Evolutionary conservation across 1,140 invertebrate species (phyloP), one percentile per base, ranked within the genome.

Genomic region (Thalassaphorura encarpata): DNA sequence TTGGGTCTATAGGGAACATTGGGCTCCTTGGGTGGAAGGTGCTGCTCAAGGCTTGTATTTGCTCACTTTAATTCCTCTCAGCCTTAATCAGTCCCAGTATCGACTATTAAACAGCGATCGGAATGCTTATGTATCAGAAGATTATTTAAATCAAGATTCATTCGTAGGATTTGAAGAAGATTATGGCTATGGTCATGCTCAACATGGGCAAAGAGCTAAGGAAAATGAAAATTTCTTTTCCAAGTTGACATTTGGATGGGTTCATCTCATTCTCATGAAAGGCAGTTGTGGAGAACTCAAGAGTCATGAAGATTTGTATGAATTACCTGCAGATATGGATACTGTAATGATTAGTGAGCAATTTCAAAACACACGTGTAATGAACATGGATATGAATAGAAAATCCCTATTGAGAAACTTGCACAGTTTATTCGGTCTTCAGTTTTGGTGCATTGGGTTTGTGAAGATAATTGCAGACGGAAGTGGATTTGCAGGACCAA

Each of bases 371-470:
- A n/a, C 33, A 11, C 11, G 33, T 36, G 33, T n/a, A 40, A 36
- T 29, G 15, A 55, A 43, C 23, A 18, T 56, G 57, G 13, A 58
- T 50, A 53, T 75, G 75, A 23, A 78, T 78, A 64, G 71, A 26
- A 24, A 79, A 3, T 80, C 82, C 1, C 68, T 96, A 15, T 68
- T 93, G 0, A 76, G 75, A 58, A 80, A 84, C 0, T 70, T 97
- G n/a, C 82, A 92, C 67, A 77, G 74, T 54, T 83, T 83, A 64
- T 97, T 91, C 73, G 91, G 87, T 23, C 68, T 79, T 53, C 82
- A 92, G 68, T 97, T 95, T 75, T 92, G 93, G 67, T 76, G 79
- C 18, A 81, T 97, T 67, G 95, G 93, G 27, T 69, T 95, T 56
- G 69, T 97, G 2, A 90, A 92, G 71, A 76, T 99, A 26, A 67